Percentiles rank a stretch among this genome's conserved stretches.
These are phyloP conservation scores for Ceriagrion tenellum DNA, from an alignment of 2,888 invertebrate genomes.

Conservation along the genomic window DNA sequence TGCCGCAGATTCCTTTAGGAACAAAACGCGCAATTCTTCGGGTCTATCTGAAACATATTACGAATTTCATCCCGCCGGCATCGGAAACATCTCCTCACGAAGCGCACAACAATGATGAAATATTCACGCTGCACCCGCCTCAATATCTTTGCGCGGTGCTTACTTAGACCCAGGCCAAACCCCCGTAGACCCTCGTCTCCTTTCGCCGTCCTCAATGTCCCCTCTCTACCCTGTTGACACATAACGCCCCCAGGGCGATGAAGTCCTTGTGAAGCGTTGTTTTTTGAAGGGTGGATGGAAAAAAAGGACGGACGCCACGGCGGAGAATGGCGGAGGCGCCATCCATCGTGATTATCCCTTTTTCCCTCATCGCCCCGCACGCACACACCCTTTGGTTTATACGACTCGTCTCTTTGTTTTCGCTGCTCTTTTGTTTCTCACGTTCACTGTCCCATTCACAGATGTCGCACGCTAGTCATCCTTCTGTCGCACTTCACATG, in stretches of 20 bases:
- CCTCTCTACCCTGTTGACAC: not conserved
- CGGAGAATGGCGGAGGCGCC: not conserved
- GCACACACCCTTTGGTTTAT: not conserved
- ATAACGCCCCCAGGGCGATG: slow-evolving; percentile 19
- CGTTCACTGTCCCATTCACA: not conserved
- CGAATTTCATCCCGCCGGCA: slow-evolving; percentile 29
- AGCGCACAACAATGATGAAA: not conserved
- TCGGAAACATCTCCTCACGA: not conserved
- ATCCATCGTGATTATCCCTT: slow-evolving; percentile 55
- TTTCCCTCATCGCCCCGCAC: slow-evolving; percentile 10
- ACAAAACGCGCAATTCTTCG: slow-evolving; percentile 6
- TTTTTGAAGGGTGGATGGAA: not conserved
- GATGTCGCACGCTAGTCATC: not conserved
- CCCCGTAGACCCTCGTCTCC: not conserved
- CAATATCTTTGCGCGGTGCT: not conserved
- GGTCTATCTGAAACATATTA: slow-evolving; percentile 55
- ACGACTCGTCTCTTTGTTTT: not conserved
- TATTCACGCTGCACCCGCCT: slow-evolving; percentile 7
- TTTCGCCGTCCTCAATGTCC: not conserved
- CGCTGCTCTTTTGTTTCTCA: not conserved
- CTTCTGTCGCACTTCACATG: not conserved
- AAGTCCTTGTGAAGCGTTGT: slow-evolving; percentile 29
- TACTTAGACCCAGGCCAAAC: not conserved
- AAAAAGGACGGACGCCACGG: not conserved
- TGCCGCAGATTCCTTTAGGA: not conserved